Evolutionary conservation across 2,888 invertebrate genomes (phyloP).

Genomic region (Mimachlamys varia): DNA sequence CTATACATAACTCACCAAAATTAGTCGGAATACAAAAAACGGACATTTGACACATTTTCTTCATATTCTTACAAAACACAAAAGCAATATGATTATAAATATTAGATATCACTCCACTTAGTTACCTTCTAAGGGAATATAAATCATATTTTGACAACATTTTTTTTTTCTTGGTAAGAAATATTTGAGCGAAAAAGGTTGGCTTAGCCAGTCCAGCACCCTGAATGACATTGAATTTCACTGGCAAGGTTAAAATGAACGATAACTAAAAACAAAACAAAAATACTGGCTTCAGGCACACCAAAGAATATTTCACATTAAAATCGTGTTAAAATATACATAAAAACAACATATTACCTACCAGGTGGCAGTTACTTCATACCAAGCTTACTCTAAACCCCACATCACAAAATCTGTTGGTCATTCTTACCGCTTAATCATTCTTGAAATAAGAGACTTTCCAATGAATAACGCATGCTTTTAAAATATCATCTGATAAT

Average conservation of each 20-base stretch:
- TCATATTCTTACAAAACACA: constrained; percentile 10
- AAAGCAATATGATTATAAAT: constrained; percentile 22
- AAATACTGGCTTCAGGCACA: constrained; percentile 27
- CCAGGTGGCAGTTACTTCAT: background rate
- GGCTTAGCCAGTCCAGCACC: constrained; percentile 34
- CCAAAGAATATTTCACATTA: background rate
- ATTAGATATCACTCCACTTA: background rate
- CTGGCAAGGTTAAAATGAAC: constrained; percentile 32
- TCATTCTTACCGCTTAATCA: background rate
- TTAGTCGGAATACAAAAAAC: background rate
- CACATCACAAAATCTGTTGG: background rate
- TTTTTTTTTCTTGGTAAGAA: background rate
- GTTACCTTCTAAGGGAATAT: constrained; percentile 24
- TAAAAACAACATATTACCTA: background rate
- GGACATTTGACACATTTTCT: background rate
- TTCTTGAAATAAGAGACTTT: too few species aligned
- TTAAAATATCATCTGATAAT: too few species aligned
- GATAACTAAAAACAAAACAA: constrained; percentile 11
- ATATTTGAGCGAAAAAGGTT: constrained; percentile 13
- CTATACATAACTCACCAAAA: background rate
- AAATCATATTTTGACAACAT: constrained; percentile 11
- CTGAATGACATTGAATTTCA: constrained; percentile 9
- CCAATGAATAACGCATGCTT: too few species aligned
- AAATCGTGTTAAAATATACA: background rate
- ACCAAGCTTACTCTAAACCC: background rate